A percentile compares a stretch with the other conserved stretches of the same genome.
Conservation (phyloP, 1,140 invertebrate genomes). For the Neodiprion fabricii region DNA sequence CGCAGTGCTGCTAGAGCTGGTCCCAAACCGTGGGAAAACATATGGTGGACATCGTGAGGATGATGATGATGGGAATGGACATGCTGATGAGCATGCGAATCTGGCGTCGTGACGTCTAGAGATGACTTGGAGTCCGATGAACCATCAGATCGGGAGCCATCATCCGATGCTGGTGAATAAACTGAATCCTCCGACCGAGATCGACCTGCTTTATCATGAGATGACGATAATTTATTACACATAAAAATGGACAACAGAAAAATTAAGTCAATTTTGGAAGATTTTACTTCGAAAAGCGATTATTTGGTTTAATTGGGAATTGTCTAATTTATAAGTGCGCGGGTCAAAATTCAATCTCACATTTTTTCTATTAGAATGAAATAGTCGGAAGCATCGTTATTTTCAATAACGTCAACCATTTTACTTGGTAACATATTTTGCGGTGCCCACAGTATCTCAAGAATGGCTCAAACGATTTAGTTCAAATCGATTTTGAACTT, state of each 20-base stretch:
- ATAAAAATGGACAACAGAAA: no score
- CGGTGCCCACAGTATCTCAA: no score
- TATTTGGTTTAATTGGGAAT: no score
- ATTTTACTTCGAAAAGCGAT: no score
- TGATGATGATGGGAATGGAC: constrained; percentile 31
- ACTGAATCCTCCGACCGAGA: constrained; percentile 81
- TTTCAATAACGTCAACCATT: no score
- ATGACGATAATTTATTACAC: no score
- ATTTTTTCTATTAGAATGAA: constrained; percentile 9
- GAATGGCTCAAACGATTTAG: no score
- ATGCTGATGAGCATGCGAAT: constrained; percentile 36
- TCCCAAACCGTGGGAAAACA: constrained; percentile 43
- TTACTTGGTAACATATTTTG: no score
- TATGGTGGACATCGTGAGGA: constrained; percentile 48
- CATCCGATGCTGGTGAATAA: constrained; percentile 63
- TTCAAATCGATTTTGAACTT: no score
- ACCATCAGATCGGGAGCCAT: constrained; percentile 51
- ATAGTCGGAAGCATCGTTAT: no score
- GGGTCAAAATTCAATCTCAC: neutral
- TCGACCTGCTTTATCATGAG: constrained; percentile 38
- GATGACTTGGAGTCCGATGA: constrained; percentile 57
- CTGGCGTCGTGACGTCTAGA: constrained; percentile 44
- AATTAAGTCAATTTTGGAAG: no score
- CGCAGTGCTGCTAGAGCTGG: constrained; percentile 73
- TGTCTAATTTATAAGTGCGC: no score